phyloP scores from a whole-genome alignment of 2,888 invertebrate species.

The Volucella bombylans region DNA sequence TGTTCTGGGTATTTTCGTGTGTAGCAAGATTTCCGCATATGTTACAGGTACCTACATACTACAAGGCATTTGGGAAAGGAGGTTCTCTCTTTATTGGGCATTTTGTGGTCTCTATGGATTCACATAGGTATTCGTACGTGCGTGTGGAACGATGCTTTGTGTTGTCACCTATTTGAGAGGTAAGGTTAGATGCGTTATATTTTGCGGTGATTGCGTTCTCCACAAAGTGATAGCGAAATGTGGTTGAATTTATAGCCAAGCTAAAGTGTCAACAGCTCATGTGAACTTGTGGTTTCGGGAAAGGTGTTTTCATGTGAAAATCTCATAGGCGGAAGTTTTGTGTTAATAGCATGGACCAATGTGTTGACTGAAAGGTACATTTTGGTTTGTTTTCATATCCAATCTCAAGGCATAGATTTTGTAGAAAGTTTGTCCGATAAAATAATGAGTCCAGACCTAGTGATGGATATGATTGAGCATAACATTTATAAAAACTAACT shows the following conservation, averaged over 20 bases:
- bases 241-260: constrained; percentile 22
- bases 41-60: constrained; percentile 7
- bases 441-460: no score
- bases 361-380: background rate
- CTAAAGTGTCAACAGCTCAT: constrained; percentile 24
- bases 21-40: constrained; percentile 63
- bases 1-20: constrained; percentile 47
- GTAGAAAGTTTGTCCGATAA: no score
- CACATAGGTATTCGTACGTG: constrained; percentile 8
- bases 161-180: constrained; percentile 44
- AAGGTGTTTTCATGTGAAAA: constrained; percentile 37
- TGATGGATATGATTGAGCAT: no score
- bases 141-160: constrained; percentile 31
- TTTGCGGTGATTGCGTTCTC: constrained; percentile 41
- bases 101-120: constrained; percentile 48
- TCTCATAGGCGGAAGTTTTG: constrained; percentile 5
- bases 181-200: constrained; percentile 22
- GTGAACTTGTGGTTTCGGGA: constrained; percentile 36
- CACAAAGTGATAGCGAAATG: constrained; percentile 52
- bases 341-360: background rate
- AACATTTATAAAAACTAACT: no score
- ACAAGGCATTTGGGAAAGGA: constrained; percentile 45
- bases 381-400: background rate
- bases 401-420: no score
- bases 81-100: constrained; percentile 37